Conservation (phyloP, 2,797 vertebrate genomes). For the Paratrypauchen microcephalus region DNA sequence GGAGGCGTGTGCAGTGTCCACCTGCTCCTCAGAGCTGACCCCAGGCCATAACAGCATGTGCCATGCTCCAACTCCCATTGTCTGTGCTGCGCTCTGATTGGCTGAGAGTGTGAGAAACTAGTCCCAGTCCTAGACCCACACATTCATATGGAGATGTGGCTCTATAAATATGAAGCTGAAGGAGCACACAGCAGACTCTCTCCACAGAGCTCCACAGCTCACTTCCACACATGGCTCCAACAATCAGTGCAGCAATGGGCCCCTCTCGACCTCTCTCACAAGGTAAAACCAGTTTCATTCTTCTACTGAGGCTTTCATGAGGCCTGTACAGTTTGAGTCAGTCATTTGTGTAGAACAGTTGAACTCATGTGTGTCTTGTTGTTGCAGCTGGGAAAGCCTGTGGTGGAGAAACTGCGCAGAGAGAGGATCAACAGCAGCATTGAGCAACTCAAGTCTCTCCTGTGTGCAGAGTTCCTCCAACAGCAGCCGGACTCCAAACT, state of each 20-base stretch:
- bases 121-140: constrained; percentile 75
- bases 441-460: constrained; percentile 63
- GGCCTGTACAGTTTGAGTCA: neutral
- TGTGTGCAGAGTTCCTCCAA: constrained; percentile 73
- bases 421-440: constrained; percentile 72
- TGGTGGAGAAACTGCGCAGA: constrained; percentile 82
- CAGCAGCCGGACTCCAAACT: constrained; percentile 69
- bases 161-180: constrained; percentile 79
- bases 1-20: constrained; percentile 31
- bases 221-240: constrained; percentile 75
- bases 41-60: constrained; percentile 44
- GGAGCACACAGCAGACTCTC: constrained; percentile 52
- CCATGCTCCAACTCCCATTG: constrained; percentile 45
- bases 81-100: constrained; percentile 74
- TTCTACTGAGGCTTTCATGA: neutral
- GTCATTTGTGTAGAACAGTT: neutral
- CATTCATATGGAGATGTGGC: constrained; percentile 65
- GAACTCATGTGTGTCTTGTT: constrained; percentile 36
- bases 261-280: constrained; percentile 56
- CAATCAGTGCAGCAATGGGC: constrained; percentile 47
- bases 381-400: constrained; percentile 74
- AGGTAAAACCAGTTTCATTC: constrained; percentile 59
- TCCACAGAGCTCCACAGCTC: constrained; percentile 63
- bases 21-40: constrained; percentile 58
- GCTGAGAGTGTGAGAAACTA: constrained; percentile 84